phyloP scores from a whole-genome alignment of 2,113 vertebrate genomes.

The Ceyx margarethae region DNA sequence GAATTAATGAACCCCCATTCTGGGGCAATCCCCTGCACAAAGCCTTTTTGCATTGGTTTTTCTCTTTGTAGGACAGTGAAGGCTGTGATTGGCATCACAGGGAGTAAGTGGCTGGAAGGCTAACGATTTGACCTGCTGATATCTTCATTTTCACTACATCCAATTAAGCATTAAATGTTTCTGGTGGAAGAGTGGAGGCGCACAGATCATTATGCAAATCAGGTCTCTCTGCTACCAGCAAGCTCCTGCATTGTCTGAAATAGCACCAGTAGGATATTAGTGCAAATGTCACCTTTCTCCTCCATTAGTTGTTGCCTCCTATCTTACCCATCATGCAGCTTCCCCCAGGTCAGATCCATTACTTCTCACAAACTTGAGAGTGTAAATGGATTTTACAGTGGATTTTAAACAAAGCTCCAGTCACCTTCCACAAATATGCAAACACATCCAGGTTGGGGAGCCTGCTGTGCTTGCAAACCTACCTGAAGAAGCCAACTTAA shows the following conservation, averaged over 20 bases:
- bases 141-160: constrained; percentile 31
- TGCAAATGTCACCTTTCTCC: constrained; percentile 44
- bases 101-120: constrained; percentile 17
- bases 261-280: neutral
- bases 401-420: neutral
- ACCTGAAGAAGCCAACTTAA: neutral
- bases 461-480: neutral
- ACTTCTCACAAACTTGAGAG: neutral
- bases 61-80: neutral
- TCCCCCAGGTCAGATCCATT: neutral
- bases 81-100: neutral
- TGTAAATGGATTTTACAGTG: neutral
- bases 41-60: neutral
- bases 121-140: neutral
- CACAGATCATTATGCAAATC: constrained; percentile 53
- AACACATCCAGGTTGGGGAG: neutral
- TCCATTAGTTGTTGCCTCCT: neutral
- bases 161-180: constrained; percentile 53
- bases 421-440: neutral
- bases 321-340: neutral
- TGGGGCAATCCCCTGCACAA: neutral
- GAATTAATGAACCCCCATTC: neutral
- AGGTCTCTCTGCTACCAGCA: neutral
- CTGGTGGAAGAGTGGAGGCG: neutral
- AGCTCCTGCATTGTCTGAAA: neutral